Evolutionary conservation across 53 echinoderm and acorn worm species (phyloP).

Genomic region (Holothuria scabra): DNA sequence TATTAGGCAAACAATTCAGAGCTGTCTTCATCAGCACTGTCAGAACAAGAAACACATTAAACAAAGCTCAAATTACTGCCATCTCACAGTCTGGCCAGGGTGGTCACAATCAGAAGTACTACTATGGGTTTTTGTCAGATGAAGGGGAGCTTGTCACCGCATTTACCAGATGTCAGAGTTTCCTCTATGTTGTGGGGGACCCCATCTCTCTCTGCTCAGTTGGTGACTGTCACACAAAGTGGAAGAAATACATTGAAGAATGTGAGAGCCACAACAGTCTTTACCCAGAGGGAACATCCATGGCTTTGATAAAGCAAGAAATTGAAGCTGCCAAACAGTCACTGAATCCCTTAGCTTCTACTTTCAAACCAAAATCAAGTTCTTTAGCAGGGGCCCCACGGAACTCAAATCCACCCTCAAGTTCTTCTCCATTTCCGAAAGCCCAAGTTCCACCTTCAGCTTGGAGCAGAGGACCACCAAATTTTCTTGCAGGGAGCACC

Average conservation of each 20-base stretch:
- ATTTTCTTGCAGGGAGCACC: background rate
- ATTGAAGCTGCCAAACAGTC: conserved; percentile 75
- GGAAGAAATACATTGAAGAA: conserved; percentile 79
- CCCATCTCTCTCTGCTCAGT: conserved; percentile 90
- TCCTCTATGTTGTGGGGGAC: conserved; percentile 83
- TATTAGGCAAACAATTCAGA: conserved; percentile 90
- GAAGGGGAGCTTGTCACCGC: conserved; percentile 90
- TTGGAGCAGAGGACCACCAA: conserved; percentile 38
- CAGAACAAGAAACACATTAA: conserved; percentile 70
- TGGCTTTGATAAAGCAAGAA: conserved; percentile 77
- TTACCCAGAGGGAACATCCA: conserved; percentile 66
- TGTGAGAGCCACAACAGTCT: conserved; percentile 87
- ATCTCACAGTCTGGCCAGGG: conserved; percentile 48
- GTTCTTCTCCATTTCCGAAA: conserved; percentile 4
- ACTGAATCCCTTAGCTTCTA: conserved; percentile 78
- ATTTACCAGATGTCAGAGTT: conserved; percentile 87
- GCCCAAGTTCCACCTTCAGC: conserved; percentile 16
- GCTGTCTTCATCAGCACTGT: conserved; percentile 95
- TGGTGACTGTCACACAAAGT: conserved; percentile 79
- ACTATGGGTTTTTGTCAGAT: conserved; percentile 93
- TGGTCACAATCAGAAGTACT: conserved; percentile 80
- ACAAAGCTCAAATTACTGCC: conserved; percentile 73
- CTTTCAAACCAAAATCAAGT: conserved; percentile 53
- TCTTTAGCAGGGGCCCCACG: background rate
- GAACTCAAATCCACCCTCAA: too few species aligned